These are phyloP conservation scores for Creontiades dilutus DNA, from an alignment of 2,888 invertebrate species.

Conservation along the genomic window DNA sequence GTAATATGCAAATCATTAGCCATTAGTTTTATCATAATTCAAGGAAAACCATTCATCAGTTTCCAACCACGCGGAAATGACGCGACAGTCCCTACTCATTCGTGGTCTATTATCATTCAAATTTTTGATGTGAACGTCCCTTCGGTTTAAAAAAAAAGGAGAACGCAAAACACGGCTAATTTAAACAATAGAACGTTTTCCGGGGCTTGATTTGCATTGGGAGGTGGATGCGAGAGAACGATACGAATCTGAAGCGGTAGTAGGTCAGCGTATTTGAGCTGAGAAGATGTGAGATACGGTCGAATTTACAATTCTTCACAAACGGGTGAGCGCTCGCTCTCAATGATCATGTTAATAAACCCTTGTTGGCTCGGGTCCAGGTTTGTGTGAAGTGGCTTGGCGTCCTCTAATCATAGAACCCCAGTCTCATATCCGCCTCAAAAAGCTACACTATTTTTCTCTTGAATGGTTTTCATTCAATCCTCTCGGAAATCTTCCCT, in stretches of 20 bases:
- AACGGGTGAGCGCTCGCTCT: slow-evolving; percentile 58
- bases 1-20: background rate
- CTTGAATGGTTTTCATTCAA: background rate
- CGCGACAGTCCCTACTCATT: background rate
- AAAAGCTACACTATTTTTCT: background rate
- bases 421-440: background rate
- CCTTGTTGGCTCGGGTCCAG: slow-evolving; percentile 62
- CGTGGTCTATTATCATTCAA: slow-evolving; percentile 56
- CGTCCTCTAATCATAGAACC: slow-evolving; percentile 58
- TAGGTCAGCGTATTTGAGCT: slow-evolving; percentile 64
- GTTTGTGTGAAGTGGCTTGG: slow-evolving; percentile 56
- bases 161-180: background rate
- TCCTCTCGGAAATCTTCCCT: no score
- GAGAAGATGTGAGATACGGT: slow-evolving; percentile 64
- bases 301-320: slow-evolving; percentile 63
- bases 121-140: slow-evolving; percentile 39
- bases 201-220: slow-evolving; percentile 40
- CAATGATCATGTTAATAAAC: slow-evolving; percentile 63
- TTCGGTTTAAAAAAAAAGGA: background rate
- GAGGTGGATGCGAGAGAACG: background rate
- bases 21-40: background rate
- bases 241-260: slow-evolving; percentile 50
- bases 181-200: slow-evolving; percentile 40
- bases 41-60: slow-evolving; percentile 54
- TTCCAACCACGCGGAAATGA: slow-evolving; percentile 13